Evolutionary conservation across 2,113 vertebrate species (phyloP).

Genomic region (Pterocles orientalis): DNA sequence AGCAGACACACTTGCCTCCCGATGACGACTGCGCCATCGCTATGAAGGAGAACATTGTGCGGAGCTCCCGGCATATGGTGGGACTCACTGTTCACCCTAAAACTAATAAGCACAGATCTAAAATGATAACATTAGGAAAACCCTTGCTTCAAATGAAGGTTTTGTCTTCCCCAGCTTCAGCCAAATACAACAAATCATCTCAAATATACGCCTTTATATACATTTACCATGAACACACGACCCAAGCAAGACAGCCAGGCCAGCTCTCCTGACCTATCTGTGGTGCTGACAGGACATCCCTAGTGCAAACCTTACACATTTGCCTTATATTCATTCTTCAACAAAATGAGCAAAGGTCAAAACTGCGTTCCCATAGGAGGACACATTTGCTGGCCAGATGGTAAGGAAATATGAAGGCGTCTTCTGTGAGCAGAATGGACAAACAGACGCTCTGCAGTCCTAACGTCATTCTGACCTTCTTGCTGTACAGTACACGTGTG

Average conservation of each 20-base stretch:
- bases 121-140: fast-evolving
- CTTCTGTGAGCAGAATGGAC: constrained; percentile 27
- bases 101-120: neutral
- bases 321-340: neutral
- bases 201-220: neutral
- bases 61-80: neutral
- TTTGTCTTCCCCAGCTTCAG: neutral
- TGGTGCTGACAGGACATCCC: neutral
- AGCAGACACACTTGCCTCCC: fast-evolving
- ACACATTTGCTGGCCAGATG: constrained; percentile 71
- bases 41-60: neutral
- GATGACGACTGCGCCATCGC: fast-evolving
- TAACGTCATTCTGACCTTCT: neutral
- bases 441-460: neutral
- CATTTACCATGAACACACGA: fast-evolving
- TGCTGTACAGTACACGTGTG: neutral
- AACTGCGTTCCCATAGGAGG: neutral
- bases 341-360: neutral
- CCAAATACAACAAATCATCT: neutral
- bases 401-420: neutral
- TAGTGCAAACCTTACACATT: neutral
- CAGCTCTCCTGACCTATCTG: neutral
- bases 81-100: fast-evolving
- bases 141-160: neutral
- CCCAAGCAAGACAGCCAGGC: neutral